Base-by-base conservation (phyloP, 2,888 invertebrate species). In the Cheilosia vernalis region DNA sequence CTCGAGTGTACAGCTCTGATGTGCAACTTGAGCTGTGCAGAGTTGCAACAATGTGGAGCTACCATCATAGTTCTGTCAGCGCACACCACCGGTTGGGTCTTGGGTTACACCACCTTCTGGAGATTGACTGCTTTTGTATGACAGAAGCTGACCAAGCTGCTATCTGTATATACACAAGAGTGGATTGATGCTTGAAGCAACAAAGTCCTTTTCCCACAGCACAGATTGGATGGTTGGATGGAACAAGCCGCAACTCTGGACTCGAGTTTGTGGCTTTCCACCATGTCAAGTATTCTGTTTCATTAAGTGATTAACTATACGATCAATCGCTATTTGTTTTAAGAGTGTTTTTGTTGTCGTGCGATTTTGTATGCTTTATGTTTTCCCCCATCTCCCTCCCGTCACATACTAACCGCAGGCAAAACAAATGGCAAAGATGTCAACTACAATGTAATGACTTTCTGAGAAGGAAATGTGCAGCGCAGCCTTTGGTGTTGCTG, bases 261-360 rank as follows among this genome's bases (percentile, higher is more conserved):
- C 56, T 76, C 58, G 80, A 69, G 74, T 80, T 80, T 84, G 84
- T 49, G 84, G 84, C 80, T 73, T 70, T 55, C 30, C 74, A 66
- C 42, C 70, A 79, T 55, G 80, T 84, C 84, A 84, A 58, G 84
- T 74, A 70, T 80, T 76, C 74, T 69, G 80, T 84, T 84, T 66
- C 80, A 80, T 84, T 84, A 80, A 84, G 74, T 84, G 80, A 84
- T 84, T 80, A 84, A 84, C 74, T 69, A 69, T 74, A 79, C 51
- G 79, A 83, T 84, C 79, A 69, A 70, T 70, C 6, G 60, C 42
- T 60, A 30, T 66, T 79, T 72, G n/a, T 53, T 74, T 51, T 72
- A 10, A 55, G 15, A 15, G 40, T 17, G 19, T 58, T 49, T 51
- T 33, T 49, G 4, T 13, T 21, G 19, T 49, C 49, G 49, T 49